phyloP scores from a whole-genome alignment of 2,888 invertebrate genomes.

The Cepaea hortensis region DNA sequence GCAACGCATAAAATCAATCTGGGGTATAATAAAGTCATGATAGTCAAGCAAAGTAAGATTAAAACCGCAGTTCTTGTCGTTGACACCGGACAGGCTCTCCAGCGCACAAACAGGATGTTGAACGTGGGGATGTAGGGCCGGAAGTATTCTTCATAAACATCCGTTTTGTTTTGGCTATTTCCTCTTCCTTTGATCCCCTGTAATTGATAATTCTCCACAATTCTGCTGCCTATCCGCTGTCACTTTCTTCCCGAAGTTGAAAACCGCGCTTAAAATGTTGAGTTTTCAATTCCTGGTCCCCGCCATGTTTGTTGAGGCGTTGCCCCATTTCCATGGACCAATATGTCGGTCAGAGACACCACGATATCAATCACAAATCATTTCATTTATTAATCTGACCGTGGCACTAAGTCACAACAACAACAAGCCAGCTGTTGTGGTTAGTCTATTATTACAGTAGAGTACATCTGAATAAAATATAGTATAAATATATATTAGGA shows the following conservation, averaged over 20 bases:
- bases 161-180: slow-evolving; percentile 69
- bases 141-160: slow-evolving; percentile 70
- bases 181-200: slow-evolving; percentile 57
- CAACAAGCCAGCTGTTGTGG: too few species aligned
- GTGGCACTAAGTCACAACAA: too few species aligned
- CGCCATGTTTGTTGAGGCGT: slow-evolving; percentile 46
- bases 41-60: background rate
- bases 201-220: slow-evolving; percentile 33
- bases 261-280: background rate
- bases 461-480: too few species aligned
- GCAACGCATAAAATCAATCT: background rate
- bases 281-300: background rate
- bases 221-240: background rate
- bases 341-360: slow-evolving; percentile 23
- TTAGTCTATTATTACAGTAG: too few species aligned
- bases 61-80: too few species aligned
- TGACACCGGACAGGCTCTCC: too few species aligned
- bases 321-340: slow-evolving; percentile 34
- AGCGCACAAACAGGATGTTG: slow-evolving; percentile 67
- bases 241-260: background rate
- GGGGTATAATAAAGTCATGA: background rate
- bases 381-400: background rate
- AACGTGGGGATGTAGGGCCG: slow-evolving; percentile 67
- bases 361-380: background rate
- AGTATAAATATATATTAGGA: too few species aligned